Evolutionary conservation across 2,113 vertebrate genomes (phyloP).

Genomic region (Aspidoscelis tigris): DNA sequence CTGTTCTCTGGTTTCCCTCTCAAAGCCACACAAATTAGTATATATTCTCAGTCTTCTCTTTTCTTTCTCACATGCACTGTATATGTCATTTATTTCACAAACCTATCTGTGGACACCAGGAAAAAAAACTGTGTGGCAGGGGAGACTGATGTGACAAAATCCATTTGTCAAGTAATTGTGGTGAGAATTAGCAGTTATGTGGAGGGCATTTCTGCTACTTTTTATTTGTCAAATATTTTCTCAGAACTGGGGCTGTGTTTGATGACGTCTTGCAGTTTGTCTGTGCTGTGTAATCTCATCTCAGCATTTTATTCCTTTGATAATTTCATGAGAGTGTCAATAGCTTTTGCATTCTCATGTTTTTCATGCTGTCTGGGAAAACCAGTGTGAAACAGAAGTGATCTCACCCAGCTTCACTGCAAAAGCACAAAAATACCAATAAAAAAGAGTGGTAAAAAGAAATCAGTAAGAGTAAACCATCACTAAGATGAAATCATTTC

Average conservation of each 20-base stretch:
- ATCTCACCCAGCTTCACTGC: not conserved
- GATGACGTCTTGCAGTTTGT: not conserved
- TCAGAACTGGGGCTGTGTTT: not conserved
- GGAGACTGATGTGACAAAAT: not conserved
- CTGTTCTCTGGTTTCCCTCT: not conserved
- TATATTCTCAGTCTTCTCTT: not conserved
- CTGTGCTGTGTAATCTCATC: not conserved
- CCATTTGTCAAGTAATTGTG: not conserved
- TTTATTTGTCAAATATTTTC: not conserved
- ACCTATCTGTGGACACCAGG: not conserved
- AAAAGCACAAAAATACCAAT: too few species aligned
- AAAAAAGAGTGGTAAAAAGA: too few species aligned
- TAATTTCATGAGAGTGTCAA: not conserved
- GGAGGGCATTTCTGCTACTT: not conserved
- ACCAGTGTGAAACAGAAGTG: not conserved
- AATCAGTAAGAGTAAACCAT: too few species aligned
- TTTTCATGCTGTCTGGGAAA: not conserved
- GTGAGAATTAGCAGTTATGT: not conserved
- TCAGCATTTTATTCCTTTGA: not conserved
- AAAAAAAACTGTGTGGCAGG: not conserved
- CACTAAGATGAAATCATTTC: too few species aligned
- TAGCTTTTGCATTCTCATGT: not conserved
- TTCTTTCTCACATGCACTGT: not conserved
- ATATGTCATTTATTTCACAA: not conserved
- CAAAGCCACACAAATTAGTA: too few species aligned